These are phyloP conservation scores for Oryctes rhinoceros DNA, from an alignment of 1,140 invertebrate species.

Conservation along the genomic window DNA sequence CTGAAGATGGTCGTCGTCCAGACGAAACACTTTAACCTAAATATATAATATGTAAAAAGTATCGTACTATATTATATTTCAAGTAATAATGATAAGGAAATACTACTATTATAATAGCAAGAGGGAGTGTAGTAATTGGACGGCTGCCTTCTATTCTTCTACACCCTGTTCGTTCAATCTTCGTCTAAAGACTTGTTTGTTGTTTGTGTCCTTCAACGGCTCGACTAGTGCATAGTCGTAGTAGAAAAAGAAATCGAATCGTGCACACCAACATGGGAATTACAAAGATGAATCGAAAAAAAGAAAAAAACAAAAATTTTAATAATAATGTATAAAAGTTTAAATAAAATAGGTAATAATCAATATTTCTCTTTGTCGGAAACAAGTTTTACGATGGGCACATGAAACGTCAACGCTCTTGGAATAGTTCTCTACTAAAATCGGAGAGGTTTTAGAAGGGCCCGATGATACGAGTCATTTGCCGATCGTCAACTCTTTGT, in stretches of 20 bases:
- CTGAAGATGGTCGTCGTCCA: constrained; percentile 51
- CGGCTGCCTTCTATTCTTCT: constrained; percentile 38
- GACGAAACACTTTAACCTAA: constrained; percentile 39
- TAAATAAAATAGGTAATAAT: constrained; percentile 32
- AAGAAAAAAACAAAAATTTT: constrained; percentile 9
- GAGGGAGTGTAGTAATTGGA: constrained; percentile 20
- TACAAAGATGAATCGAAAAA: neutral
- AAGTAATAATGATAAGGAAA: constrained; percentile 4
- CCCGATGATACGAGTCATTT: neutral
- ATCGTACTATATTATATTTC: constrained; percentile 37
- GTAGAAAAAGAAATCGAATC: neutral
- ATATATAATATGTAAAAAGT: constrained; percentile 38
- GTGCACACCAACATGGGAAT: constrained; percentile 21
- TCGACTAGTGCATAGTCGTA: constrained; percentile 20
- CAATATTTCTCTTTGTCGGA: constrained; percentile 23
- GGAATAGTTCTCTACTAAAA: neutral
- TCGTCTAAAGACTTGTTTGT: constrained; percentile 37
- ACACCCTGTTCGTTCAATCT: constrained; percentile 33
- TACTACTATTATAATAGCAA: neutral
- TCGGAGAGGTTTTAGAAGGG: neutral
- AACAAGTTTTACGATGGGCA: constrained; percentile 1
- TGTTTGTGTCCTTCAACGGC: constrained; percentile 41
- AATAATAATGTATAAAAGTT: constrained; percentile 23
- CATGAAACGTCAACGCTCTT: constrained; percentile 6
- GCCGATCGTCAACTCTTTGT: constrained; percentile 12